Conservation (phyloP, 2,113 vertebrate species). For the Crypturellus undulatus region DNA sequence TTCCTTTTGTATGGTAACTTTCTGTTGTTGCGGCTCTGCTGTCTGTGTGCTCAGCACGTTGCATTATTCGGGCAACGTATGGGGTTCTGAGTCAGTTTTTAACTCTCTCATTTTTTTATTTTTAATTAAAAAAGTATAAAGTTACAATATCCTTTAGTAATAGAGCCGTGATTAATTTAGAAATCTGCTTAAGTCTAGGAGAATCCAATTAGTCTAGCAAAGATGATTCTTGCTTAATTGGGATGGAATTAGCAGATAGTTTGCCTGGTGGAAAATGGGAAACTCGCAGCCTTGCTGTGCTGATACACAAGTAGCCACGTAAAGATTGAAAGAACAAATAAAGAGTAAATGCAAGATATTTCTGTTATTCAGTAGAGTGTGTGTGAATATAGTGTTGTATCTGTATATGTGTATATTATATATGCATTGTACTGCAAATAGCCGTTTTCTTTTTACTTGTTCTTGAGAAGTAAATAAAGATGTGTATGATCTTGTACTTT, state of each 20-base stretch:
- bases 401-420: rapidly evolving
- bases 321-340: background rate
- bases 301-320: background rate
- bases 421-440: background rate
- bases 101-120: background rate
- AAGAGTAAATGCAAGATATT: background rate
- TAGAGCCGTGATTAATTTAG: background rate
- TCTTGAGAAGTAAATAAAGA: background rate
- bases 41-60: constrained; percentile 65
- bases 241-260: background rate
- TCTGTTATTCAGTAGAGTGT: background rate
- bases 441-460: background rate
- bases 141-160: background rate
- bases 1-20: constrained; percentile 55
- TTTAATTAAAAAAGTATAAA: background rate
- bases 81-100: background rate
- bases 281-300: background rate
- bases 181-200: background rate
- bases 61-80: background rate
- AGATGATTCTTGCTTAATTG: background rate
- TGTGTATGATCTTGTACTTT: background rate
- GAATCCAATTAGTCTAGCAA: background rate
- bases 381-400: background rate
- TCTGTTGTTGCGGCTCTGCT: constrained; percentile 19
- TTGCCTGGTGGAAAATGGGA: background rate